These are phyloP conservation scores for Lucifuga dentata DNA, from an alignment of 2,113 vertebrate genomes.

Conservation along the genomic window DNA sequence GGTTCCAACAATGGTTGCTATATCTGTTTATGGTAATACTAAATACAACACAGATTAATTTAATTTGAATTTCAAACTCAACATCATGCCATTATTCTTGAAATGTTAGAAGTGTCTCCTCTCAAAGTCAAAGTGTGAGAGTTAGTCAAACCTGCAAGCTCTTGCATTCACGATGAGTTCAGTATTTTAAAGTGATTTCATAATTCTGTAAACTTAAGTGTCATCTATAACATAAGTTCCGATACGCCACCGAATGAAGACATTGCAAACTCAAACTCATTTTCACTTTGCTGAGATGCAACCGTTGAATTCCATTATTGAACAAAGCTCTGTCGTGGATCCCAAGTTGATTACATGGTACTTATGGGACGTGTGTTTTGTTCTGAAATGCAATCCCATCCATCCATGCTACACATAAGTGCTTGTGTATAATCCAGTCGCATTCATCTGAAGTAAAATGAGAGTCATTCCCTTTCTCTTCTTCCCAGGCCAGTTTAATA, in stretches of 20 bases:
- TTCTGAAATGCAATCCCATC: conserved; percentile 63
- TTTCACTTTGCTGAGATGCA: conserved; percentile 44
- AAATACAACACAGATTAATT: no score
- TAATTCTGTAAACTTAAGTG: background rate
- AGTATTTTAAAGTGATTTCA: background rate
- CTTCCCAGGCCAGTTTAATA: conserved; percentile 52
- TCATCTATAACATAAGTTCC: background rate
- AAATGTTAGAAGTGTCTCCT: no score
- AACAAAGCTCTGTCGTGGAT: conserved; percentile 42
- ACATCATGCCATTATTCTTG: no score
- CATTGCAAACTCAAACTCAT: conserved; percentile 1
- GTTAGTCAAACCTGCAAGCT: no score
- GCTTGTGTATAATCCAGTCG: conserved; percentile 72
- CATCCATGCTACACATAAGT: conserved; percentile 62
- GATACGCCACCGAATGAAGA: background rate
- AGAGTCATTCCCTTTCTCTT: conserved; percentile 58
- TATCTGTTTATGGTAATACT: background rate
- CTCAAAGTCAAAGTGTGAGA: no score
- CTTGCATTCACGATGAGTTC: conserved; percentile 4
- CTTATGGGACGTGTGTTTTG: conserved; percentile 66
- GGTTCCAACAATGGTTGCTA: background rate
- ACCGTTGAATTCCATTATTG: conserved; percentile 45
- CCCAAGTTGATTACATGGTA: conserved; percentile 70
- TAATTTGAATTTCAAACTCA: no score
- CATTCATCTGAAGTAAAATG: conserved; percentile 66